A percentile compares a stretch with the other conserved stretches of the same genome.
Evolutionary conservation across 2,888 invertebrate genomes (phyloP).

Genomic region (Caenorhabditis auriculariae): DNA sequence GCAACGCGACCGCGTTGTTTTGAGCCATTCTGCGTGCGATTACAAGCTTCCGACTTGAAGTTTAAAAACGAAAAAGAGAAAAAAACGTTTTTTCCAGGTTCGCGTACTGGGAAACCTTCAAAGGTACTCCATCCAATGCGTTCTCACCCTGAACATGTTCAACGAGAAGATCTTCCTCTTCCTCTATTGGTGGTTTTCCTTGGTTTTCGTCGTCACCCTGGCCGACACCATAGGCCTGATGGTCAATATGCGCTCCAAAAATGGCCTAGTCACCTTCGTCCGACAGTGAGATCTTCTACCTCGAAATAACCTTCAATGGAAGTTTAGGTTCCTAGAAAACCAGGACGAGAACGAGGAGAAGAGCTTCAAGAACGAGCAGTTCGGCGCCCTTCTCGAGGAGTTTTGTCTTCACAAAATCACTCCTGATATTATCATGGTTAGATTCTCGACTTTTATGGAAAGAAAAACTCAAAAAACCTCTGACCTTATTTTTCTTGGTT

Average conservation of each 20-base stretch:
- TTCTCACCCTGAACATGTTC: conserved; percentile 55
- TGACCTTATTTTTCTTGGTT: no score
- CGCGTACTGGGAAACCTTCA: conserved; percentile 41
- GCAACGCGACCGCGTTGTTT: no score
- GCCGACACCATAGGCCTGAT: conserved; percentile 13
- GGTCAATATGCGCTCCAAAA: conserved; percentile 20
- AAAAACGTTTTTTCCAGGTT: conserved; percentile 17
- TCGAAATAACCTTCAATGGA: not conserved
- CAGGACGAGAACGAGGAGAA: conserved; percentile 19
- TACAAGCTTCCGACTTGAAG: not conserved
- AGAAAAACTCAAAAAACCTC: no score
- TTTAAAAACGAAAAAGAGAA: not conserved
- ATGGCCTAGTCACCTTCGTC: conserved; percentile 16
- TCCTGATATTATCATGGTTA: conserved; percentile 28
- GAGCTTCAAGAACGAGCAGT: conserved; percentile 20
- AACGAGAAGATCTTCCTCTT: conserved; percentile 61
- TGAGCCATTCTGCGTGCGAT: no score
- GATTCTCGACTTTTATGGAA: no score
- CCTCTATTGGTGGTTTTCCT: conserved; percentile 49
- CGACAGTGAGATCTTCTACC: conserved; percentile 9
- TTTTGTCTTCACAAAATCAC: conserved; percentile 28
- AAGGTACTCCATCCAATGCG: conserved; percentile 48
- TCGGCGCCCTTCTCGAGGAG: conserved; percentile 13
- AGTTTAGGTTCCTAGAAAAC: conserved; percentile 23
- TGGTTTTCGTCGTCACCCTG: no score